A percentile compares a stretch with the other conserved stretches of the same genome.
Evolutionary conservation across 2,113 vertebrate genomes (phyloP).

Genomic region (Genyomyrus donnyi): DNA sequence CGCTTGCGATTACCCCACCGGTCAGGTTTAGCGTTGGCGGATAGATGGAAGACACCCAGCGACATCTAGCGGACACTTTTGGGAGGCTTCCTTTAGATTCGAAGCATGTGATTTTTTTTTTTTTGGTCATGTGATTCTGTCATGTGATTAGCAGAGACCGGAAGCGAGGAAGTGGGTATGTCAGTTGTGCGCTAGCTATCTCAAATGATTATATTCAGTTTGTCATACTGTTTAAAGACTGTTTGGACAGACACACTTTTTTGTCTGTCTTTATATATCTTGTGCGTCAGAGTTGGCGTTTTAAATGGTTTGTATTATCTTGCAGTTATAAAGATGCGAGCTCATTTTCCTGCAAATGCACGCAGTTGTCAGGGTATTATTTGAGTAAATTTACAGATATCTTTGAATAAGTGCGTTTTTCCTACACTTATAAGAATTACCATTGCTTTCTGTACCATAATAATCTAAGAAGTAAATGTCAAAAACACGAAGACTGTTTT

Average conservation of each 20-base stretch:
- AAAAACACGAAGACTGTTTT: not conserved
- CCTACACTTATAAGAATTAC: not conserved
- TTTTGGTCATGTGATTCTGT: not conserved
- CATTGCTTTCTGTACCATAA: not conserved
- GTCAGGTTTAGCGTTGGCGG: not conserved
- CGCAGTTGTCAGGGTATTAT: not conserved
- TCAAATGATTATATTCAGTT: not conserved
- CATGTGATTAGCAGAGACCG: not conserved
- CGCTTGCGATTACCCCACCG: not conserved
- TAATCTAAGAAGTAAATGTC: not conserved
- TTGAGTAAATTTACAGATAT: not conserved
- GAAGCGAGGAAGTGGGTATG: slow-evolving; percentile 1
- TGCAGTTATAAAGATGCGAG: not conserved
- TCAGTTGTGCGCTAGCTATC: not conserved
- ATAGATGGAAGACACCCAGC: not conserved
- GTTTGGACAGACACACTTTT: not conserved
- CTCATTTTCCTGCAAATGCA: not conserved
- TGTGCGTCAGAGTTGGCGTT: not conserved
- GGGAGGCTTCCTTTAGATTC: not conserved
- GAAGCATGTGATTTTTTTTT: not conserved
- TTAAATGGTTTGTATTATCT: not conserved
- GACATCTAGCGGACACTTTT: not conserved
- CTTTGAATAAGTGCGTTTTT: not conserved
- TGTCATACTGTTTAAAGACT: not conserved
- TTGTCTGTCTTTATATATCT: not conserved